Conservation (phyloP, 1,140 invertebrate genomes). For the Pseudomyrmex flavicornis region DNA sequence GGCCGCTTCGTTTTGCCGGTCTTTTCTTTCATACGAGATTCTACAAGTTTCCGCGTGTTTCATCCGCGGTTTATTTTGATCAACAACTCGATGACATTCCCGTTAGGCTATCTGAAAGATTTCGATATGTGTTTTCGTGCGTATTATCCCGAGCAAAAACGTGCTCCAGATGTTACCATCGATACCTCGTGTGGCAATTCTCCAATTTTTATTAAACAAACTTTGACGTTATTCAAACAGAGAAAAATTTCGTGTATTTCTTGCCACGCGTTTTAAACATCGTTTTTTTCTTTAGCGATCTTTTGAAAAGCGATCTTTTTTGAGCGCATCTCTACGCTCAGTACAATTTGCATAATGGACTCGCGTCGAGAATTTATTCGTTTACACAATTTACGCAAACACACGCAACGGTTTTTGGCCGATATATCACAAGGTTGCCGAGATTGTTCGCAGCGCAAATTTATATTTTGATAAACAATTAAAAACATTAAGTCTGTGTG, state of each 20-base stretch:
- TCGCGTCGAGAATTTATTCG: conserved; percentile 44
- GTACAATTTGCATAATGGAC: conserved; percentile 58
- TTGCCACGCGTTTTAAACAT: conserved; percentile 19
- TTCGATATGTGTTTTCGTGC: neutral
- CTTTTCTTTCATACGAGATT: neutral
- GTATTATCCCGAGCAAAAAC: conserved; percentile 4
- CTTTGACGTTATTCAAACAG: conserved; percentile 37
- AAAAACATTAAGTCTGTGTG: neutral
- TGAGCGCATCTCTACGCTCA: conserved; percentile 27
- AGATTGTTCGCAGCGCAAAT: conserved; percentile 3
- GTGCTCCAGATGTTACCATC: neutral
- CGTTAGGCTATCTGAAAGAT: neutral
- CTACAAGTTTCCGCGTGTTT: neutral
- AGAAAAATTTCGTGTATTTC: conserved; percentile 47
- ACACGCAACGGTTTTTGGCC: conserved; percentile 15
- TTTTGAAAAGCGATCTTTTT: conserved; percentile 23
- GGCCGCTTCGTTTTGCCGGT: conserved; percentile 15
- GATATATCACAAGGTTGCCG: conserved; percentile 15
- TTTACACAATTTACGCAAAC: conserved; percentile 36
- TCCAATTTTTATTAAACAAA: conserved; percentile 54
- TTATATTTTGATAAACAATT: conserved; percentile 33
- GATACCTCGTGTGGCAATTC: conserved; percentile 3
- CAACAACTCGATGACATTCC: neutral
- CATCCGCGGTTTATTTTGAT: conserved; percentile 11
- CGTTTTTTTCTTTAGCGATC: conserved; percentile 40